phyloP scores from a whole-genome alignment of 2,797 vertebrate genomes.

The Glossophaga mutica region DNA sequence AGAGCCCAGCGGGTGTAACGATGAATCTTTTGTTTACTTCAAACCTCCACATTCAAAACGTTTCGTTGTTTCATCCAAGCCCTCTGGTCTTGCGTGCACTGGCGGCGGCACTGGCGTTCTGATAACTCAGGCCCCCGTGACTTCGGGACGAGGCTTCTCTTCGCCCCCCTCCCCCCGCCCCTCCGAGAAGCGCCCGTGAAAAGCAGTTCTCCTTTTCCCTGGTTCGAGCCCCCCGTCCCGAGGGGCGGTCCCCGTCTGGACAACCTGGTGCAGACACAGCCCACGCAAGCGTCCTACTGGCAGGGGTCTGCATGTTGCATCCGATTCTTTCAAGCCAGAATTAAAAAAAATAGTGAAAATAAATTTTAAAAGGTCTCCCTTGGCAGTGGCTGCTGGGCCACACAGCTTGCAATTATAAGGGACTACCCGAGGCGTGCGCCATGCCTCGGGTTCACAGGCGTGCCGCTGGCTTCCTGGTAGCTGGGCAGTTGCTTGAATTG shows the following conservation, averaged over 20 bases:
- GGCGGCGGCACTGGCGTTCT: not conserved
- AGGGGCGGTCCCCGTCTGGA: slow-evolving; percentile 18
- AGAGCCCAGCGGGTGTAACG: slow-evolving; percentile 21
- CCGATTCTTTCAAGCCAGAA: slow-evolving; percentile 55
- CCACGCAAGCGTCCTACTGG: not conserved
- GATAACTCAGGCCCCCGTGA: not conserved
- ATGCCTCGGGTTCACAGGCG: slow-evolving; percentile 51
- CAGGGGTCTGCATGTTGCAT: slow-evolving; percentile 62
- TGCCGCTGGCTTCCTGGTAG: slow-evolving; percentile 64
- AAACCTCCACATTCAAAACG: slow-evolving; percentile 25
- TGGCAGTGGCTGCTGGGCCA: slow-evolving; percentile 72
- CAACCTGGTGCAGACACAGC: not conserved
- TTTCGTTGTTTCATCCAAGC: slow-evolving; percentile 44
- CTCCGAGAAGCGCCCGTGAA: slow-evolving; percentile 3
- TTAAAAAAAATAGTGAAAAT: not conserved
- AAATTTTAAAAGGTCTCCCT: not conserved
- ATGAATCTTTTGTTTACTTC: slow-evolving; percentile 59
- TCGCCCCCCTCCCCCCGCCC: not conserved
- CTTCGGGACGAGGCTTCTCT: not conserved
- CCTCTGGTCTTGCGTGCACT: not conserved
- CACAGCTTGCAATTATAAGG: slow-evolving; percentile 53
- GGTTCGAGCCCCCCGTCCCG: slow-evolving; percentile 6
- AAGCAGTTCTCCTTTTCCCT: slow-evolving; percentile 56
- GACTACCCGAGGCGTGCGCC: slow-evolving; percentile 54
- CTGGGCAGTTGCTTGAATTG: slow-evolving; percentile 65